Conservation (phyloP, 2,888 invertebrate species). For the Macrophya alboannulata region DNA sequence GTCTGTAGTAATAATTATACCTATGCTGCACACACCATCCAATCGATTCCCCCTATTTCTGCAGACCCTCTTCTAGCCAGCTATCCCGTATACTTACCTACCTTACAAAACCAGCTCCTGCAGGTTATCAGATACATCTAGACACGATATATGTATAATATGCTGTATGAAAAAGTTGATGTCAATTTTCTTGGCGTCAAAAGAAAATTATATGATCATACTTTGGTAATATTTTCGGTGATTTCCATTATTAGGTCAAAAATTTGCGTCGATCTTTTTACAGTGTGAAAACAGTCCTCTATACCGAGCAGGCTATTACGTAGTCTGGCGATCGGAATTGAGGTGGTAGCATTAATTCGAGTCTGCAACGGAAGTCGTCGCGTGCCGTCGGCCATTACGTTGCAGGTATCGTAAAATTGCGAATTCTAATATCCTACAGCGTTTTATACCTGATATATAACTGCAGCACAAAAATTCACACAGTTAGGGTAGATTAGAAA, state of each 20-base stretch:
- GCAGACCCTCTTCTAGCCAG: background rate
- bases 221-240: background rate
- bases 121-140: background rate
- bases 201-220: background rate
- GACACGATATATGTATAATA: background rate
- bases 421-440: slow-evolving; percentile 30
- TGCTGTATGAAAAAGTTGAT: too few relatives aligned
- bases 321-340: slow-evolving; percentile 27
- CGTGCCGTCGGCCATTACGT: slow-evolving; percentile 43
- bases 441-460: background rate
- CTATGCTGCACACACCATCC: background rate
- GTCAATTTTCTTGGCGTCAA: too few relatives aligned
- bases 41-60: background rate
- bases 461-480: slow-evolving; percentile 40
- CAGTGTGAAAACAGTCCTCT: background rate
- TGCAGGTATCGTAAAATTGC: slow-evolving; percentile 36
- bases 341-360: slow-evolving; percentile 40
- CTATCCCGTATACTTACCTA: background rate
- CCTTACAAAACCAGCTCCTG: background rate
- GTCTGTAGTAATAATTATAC: slow-evolving; percentile 13
- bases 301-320: background rate
- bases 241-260: background rate
- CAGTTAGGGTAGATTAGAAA: slow-evolving; percentile 41
- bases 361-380: slow-evolving; percentile 44
- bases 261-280: background rate